A percentile compares a stretch with the other conserved stretches of the same genome.
These are phyloP conservation scores for Camponotus vicinus DNA, from an alignment of 1,140 invertebrate species.

Conservation along the genomic window DNA sequence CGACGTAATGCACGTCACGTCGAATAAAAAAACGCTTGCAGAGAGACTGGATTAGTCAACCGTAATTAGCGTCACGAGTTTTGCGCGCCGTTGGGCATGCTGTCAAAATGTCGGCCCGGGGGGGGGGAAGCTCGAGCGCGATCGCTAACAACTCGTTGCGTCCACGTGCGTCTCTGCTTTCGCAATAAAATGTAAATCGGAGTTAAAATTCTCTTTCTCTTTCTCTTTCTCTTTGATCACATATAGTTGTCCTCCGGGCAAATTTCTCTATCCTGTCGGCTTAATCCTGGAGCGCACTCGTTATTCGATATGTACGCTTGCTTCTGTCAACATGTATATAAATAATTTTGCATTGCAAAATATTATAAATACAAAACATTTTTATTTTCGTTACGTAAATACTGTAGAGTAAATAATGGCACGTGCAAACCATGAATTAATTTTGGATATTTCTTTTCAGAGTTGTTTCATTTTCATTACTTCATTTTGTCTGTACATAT, in stretches of 20 bases:
- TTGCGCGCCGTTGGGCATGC: constrained; percentile 9
- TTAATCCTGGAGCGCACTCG: constrained; percentile 7
- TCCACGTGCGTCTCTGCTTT: constrained; percentile 12
- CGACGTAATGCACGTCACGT: not conserved
- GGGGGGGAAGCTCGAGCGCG: not conserved
- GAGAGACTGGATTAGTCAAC: constrained; percentile 48
- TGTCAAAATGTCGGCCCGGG: constrained; percentile 48
- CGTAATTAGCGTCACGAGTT: constrained; percentile 53
- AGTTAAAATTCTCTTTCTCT: constrained; percentile 17
- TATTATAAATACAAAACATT: not conserved
- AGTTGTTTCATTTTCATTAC: too few relatives aligned
- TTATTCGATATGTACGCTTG: not conserved
- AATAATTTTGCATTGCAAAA: not conserved
- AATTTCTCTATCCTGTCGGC: constrained; percentile 26
- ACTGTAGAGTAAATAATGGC: not conserved
- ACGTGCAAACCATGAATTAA: too few relatives aligned
- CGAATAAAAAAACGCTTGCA: constrained; percentile 1
- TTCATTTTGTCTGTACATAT: too few relatives aligned
- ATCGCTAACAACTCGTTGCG: constrained; percentile 32
- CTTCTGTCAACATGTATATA: not conserved
- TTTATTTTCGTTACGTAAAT: not conserved
- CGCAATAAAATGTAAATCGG: constrained; percentile 54
- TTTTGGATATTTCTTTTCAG: too few relatives aligned
- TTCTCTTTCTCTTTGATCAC: not conserved
- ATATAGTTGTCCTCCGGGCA: constrained; percentile 26